Evolutionary conservation across 2,113 vertebrate species (phyloP), one percentile per base, ranked within the genome.

Genomic region (Pelvicachromis taeniatus): DNA sequence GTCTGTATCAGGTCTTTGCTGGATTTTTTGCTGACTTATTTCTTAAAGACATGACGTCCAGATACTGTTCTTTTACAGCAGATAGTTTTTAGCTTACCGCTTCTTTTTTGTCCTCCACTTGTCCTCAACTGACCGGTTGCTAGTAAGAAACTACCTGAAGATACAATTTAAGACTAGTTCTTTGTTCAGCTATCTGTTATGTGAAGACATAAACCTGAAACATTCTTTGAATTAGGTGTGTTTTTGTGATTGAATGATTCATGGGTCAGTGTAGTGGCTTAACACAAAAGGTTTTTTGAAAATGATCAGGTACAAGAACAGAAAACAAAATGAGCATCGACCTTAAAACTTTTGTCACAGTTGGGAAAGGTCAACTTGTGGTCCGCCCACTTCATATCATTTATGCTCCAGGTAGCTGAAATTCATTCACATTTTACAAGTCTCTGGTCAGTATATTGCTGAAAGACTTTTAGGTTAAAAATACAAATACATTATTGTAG

Each of bases 11-110:
- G 65, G 65, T 70, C 38, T 3, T 26, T 45, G 38, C 38, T 42
- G 38, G 38, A 42, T 23, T 6, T 29, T 1, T 14, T 14, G n/a
- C 26, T 3, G 4, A 1, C 33, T 3, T 0, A n/a, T n/a, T n/a
- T 35, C 33, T 63, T 35, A 13, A 63, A 12, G 17, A 11, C 33
- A 38, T 63, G 31, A 16, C 56, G 17, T 58, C 31, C 7, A 63
- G 1, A 63, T 12, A 13, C 6, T 63, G 59, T 63, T 21, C 8
- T 31, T 59, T 59, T 59, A 59, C 26, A 31, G 3, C 17, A 58
- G 56, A 59, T 17, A 31, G 26, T 58, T 17, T 65, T 6, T 21
- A 65, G 17, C 17, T 19, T 63, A 31, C 31, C 17, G 12, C 9
- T 63, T 63, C 59, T 63, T 63, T 50, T 12, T n/a, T 12, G 17